phyloP scores from a whole-genome alignment of 64 coral and sea anemone genomes.

The Stichodactyla helianthus region DNA sequence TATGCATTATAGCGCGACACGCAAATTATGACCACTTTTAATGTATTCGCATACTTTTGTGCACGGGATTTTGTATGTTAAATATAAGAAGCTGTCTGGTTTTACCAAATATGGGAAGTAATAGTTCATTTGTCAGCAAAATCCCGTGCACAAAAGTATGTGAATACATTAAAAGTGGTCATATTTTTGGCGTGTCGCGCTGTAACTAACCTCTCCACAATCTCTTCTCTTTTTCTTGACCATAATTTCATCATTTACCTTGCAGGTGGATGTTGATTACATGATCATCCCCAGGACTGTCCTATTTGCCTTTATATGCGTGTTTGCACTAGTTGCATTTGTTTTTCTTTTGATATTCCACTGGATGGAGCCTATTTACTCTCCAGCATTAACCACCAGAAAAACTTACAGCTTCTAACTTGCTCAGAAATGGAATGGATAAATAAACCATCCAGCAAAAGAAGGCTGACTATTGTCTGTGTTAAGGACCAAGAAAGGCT shows the following conservation, averaged over 20 bases:
- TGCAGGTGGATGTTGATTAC: slow-evolving; percentile 79
- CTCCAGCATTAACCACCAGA: slow-evolving; percentile 74
- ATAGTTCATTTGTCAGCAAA: too few relatives aligned
- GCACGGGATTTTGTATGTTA: too few relatives aligned
- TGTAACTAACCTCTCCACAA: too few relatives aligned
- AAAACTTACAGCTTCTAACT: slow-evolving; percentile 75
- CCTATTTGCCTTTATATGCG: slow-evolving; percentile 71
- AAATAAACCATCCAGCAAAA: neutral
- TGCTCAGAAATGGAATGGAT: neutral
- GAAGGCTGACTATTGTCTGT: neutral
- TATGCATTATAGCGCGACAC: too few relatives aligned
- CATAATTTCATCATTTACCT: neutral
- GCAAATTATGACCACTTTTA: too few relatives aligned
- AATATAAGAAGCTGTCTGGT: too few relatives aligned
- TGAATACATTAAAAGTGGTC: too few relatives aligned
- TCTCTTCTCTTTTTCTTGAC: neutral
- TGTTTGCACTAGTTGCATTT: slow-evolving; percentile 76
- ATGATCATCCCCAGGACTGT: slow-evolving; percentile 77
- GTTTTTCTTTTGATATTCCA: slow-evolving; percentile 73
- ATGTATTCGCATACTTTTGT: too few relatives aligned
- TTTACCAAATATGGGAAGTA: too few relatives aligned
- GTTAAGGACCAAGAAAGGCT: neutral
- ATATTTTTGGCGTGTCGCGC: too few relatives aligned
- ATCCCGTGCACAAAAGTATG: too few relatives aligned
- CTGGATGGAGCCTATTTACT: slow-evolving; percentile 92